Evolutionary conservation across 2,888 invertebrate species (phyloP), one percentile per base, ranked within the genome.

Genomic region (Pseudolycoriella hygida): DNA sequence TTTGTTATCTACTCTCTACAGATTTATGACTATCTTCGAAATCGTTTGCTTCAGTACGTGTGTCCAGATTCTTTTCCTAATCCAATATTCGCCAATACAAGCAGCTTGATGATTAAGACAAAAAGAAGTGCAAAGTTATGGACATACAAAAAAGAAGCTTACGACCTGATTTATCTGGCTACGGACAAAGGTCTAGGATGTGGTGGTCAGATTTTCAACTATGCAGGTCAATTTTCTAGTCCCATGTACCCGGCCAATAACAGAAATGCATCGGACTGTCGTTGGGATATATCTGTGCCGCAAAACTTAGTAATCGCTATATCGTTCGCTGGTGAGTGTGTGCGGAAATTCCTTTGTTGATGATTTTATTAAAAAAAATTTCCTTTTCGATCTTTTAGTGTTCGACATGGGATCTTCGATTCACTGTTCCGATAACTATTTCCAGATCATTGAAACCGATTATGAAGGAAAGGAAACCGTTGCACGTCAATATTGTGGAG

Each of bases 81-180:
- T 52, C 77, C 82, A 1, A 55, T 87, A 2, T 90, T 85, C 63
- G 80, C 85, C 4, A 69, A 67, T 0, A 71, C 77, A 10, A 81
- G 79, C 55, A 67, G 71, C 46, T 56, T 88, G 32, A 71, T 74
- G 48, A 52, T 89, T 39, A 70, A 70, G 49, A 67, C 69, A 54
- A 58, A 54, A 25, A 60, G 60, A 18, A 15, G 17, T n/a, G 8
- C 12, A 11, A 19, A 12, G 12, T 17, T 3, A 12, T 17, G 3
- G 3, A 6, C 11, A 12, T 8, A 15, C 38, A 12, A 5, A 2
- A 39, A 10, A 10, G 54, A 49, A 2, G 54, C 51, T 43, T 68
- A 69, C 51, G 77, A 80, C 53, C 58, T 80, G 2, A 70, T 72
- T 1, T 84, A 73, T 55, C 69, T 76, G 11, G 71, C 76, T 5